Evolutionary conservation across 2,888 invertebrate species (phyloP), one percentile per base, ranked within the genome.

Genomic region (Ochropleura leucogaster): DNA sequence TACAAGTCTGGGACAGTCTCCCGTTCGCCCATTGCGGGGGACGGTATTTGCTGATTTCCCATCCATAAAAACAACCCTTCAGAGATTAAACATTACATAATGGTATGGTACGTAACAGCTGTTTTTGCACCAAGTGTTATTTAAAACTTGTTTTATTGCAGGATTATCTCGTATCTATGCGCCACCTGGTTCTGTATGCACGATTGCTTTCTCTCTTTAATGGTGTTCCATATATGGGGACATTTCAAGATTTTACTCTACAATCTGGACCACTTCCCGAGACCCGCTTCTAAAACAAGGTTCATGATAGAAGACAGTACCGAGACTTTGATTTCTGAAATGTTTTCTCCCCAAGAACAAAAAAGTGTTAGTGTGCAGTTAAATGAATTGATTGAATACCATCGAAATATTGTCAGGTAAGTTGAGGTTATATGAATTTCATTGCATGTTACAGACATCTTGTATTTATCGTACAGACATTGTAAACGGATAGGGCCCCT

Each of bases 191-290:
- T 85, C 40, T 85, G 87, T 7, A 79, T 77, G 16, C 77, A 72
- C 9, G 88, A 88, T 68, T 73, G 83, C 5, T 77, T 85, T 57
- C 44, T 88, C 6, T 85, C 80, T 4, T 0, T 88, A 0, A 80
- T 88, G 76, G 76, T 88, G 2, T 87, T 88, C 10, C 82, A 88
- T 14, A 0, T 85, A 7, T 88, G 88, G 84, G 88, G 88, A 3
- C 88, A 88, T 75, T 83, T 88, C 30, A 88, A 85, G 30, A 87
- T 88, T 20, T 70, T 88, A 40, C 60, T 88, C 30, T 7, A 85
- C 18, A 77, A 79, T 30, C 62, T 88, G 2, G 71, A 87, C 8
- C 51, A 63, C 3, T 83, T 88, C 55, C 88, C 88, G 7, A 80
- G 14, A 12, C 87, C 88, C 8, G 0, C 59, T 5, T 9, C 18